phyloP scores from a whole-genome alignment of 2,797 vertebrate species.

The Oreonectes daqikongensis region DNA sequence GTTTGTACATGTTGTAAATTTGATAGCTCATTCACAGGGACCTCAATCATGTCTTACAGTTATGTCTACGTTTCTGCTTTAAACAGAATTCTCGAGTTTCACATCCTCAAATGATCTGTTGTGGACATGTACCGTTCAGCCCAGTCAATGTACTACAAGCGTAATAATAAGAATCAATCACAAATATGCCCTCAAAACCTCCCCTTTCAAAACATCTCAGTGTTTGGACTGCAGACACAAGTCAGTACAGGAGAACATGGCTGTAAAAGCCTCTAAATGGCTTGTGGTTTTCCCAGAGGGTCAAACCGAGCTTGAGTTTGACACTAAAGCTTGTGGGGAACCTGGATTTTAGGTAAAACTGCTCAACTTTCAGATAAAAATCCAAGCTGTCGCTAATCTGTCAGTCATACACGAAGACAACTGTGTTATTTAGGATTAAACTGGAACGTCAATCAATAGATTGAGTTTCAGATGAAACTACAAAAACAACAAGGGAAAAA shows the following conservation, averaged over 20 bases:
- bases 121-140: constrained; percentile 40
- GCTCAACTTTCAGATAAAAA: constrained; percentile 48
- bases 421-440: constrained; percentile 47
- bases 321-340: constrained; percentile 51
- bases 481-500: constrained; percentile 45
- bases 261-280: constrained; percentile 28
- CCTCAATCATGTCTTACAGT: constrained; percentile 16
- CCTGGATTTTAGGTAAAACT: constrained; percentile 8
- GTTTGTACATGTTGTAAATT: constrained; percentile 12
- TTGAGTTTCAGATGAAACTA: constrained; percentile 60
- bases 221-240: constrained; percentile 50
- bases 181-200: constrained; percentile 9
- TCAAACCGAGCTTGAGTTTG: constrained; percentile 46
- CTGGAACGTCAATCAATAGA: constrained; percentile 51
- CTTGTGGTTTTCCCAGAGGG: constrained; percentile 53
- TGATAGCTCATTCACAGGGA: constrained; percentile 23
- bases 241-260: constrained; percentile 55
- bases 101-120: constrained; percentile 39
- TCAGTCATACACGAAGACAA: constrained; percentile 60
- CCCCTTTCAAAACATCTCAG: constrained; percentile 9
- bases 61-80: constrained; percentile 1
- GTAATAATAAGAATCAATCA: constrained; percentile 27
- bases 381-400: constrained; percentile 54
- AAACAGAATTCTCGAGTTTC: constrained; percentile 28
- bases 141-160: constrained; percentile 41